Evolutionary conservation across 2,797 vertebrate species (phyloP).

Genomic region (Halcyon chelicuti): DNA sequence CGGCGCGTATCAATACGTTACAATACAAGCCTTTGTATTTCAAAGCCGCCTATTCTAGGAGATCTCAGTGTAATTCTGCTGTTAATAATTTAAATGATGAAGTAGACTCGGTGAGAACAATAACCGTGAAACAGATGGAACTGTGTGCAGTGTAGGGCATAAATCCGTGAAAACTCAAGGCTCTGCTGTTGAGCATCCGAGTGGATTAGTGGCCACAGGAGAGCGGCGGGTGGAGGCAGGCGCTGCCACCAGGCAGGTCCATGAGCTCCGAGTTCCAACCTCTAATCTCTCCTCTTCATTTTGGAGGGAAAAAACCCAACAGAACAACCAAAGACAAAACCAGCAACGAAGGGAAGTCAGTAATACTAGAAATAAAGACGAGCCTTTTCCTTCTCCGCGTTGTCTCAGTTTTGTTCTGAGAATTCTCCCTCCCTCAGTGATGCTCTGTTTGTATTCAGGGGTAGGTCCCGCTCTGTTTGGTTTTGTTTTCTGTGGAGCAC

Average conservation of each 20-base stretch:
- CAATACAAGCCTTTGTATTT: background rate
- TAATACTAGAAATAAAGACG: background rate
- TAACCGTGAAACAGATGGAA: slow-evolving; percentile 36
- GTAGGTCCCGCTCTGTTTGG: background rate
- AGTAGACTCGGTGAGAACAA: background rate
- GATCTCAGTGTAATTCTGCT: slow-evolving; percentile 44
- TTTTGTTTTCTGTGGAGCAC: background rate
- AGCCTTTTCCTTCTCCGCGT: fast-evolving
- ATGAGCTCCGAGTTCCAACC: background rate
- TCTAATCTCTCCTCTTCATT: no score
- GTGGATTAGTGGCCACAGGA: background rate
- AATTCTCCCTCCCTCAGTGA: background rate
- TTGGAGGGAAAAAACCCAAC: background rate
- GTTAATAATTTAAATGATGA: slow-evolving; percentile 73
- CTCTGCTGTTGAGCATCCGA: background rate
- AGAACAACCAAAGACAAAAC: background rate
- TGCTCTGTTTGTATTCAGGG: background rate
- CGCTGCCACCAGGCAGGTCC: background rate
- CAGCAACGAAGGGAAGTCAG: background rate
- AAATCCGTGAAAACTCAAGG: slow-evolving; percentile 18
- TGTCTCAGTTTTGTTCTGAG: background rate
- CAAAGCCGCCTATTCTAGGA: background rate
- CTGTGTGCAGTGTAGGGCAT: background rate
- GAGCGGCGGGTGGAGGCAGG: background rate
- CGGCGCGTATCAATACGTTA: background rate